Evolutionary conservation across 2,888 invertebrate species (phyloP), one percentile per base, ranked within the genome.

Genomic region (Periphyllus acericola): DNA sequence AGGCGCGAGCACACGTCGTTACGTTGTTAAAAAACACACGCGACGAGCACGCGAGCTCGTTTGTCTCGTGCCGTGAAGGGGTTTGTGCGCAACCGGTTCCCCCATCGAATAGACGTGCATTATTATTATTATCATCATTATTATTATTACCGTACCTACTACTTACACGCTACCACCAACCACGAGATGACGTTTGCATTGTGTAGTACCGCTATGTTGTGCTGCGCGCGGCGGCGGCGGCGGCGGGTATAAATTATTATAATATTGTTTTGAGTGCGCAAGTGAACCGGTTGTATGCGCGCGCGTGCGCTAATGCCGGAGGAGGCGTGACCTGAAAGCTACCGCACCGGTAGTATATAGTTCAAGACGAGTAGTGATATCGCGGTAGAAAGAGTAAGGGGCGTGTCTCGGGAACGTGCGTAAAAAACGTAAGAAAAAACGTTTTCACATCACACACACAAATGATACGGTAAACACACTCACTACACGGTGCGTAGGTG

Each of bases 291-390:
- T 87, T 81, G 80, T 40, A 25, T 29, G 72, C 79, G 86, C 52
- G 85, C 85, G 66, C n/a, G 71, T 66, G 36, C 83, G 17, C 25
- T 21, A 4, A 32, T 29, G 68, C 32, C 85, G 81, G 6, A 34
- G 84, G 75, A 87, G 87, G 87, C 87, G 87, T 81, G 74, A 72
- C 87, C 72, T 32, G 74, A 87, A 87, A 87, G 86, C 86, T 86
- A 86, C 78, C 75, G 82, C 71, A 55, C 21, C 72, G 60, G 40
- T 25, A n/a, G 75, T n/a, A 34, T 46, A 17, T 32, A 17, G 52
- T 21, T 17, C 68, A 52, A 82, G 82, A 75, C 55, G 83, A 60
- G 17, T 32, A 6, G 29, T 36, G 75, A 3, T 55, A 25, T 36
- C 14, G 29, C 40, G 76, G 66, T 66, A 40, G 34, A 80, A 85